These are phyloP conservation scores for Pteruthius melanotis DNA, from an alignment of 2,113 vertebrate species.

Conservation along the genomic window DNA sequence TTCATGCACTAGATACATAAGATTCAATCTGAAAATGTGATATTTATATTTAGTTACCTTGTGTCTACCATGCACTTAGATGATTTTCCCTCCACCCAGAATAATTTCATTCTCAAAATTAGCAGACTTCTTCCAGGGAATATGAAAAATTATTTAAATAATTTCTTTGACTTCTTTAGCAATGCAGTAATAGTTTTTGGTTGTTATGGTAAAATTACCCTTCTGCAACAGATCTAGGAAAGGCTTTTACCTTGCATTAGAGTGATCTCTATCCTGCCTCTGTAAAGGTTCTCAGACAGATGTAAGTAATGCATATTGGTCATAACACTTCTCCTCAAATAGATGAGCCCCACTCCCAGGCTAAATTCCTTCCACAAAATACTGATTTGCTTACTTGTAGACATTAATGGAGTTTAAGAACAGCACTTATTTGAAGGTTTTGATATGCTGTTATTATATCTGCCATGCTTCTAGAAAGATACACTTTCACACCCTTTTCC, in stretches of 20 bases:
- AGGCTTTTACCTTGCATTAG: background rate
- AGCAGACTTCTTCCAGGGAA: background rate
- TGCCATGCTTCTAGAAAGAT: background rate
- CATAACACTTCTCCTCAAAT: background rate
- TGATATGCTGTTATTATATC: background rate
- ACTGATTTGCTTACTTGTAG: background rate
- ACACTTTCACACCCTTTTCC: background rate
- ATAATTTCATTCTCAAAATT: background rate
- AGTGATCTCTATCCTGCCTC: background rate
- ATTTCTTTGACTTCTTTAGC: background rate
- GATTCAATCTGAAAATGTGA: background rate
- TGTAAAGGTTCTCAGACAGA: background rate
- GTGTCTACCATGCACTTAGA: background rate
- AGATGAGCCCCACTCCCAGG: background rate
- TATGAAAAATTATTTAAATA: background rate
- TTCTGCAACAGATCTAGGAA: background rate
- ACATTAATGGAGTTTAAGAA: background rate
- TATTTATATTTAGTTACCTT: background rate
- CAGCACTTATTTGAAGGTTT: background rate
- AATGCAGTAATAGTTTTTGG: background rate
- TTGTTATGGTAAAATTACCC: background rate
- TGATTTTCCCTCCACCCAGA: background rate
- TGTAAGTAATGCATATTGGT: background rate
- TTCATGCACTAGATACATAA: background rate
- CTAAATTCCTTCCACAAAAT: background rate